Conservation (phyloP, 2,113 vertebrate genomes). For the Saccopteryx bilineata region DNA sequence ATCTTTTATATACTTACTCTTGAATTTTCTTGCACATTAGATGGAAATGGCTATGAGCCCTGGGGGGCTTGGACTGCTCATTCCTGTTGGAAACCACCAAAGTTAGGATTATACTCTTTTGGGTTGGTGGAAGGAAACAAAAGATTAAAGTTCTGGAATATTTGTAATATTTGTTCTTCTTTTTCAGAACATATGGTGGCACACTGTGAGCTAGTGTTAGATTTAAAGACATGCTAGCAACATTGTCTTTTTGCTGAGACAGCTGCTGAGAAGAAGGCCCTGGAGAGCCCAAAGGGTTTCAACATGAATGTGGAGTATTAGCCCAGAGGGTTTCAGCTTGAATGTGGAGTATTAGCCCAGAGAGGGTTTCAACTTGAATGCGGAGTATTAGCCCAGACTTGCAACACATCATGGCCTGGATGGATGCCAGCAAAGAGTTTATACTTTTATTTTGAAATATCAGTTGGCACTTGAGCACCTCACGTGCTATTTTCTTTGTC, state of each 20-base stretch:
- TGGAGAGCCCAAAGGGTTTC: background rate
- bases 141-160: constrained; percentile 74
- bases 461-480: background rate
- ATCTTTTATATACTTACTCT: constrained; percentile 39
- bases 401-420: background rate
- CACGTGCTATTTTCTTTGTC: constrained; percentile 68
- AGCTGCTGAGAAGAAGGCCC: constrained; percentile 24
- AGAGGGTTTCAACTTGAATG: constrained; percentile 63
- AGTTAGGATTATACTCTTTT: constrained; percentile 54
- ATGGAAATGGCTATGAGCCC: constrained; percentile 49
- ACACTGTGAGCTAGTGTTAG: constrained; percentile 64
- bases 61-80: constrained; percentile 54
- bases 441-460: constrained; percentile 62
- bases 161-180: constrained; percentile 9
- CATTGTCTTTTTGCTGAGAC: background rate
- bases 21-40: constrained; percentile 51
- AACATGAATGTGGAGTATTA: no score
- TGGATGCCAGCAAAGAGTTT: constrained; percentile 16
- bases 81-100: constrained; percentile 47
- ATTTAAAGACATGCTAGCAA: constrained; percentile 61
- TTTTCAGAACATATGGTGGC: background rate
- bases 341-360: constrained; percentile 13
- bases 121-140: background rate
- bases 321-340: no score
- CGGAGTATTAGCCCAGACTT: background rate